phyloP scores from a whole-genome alignment of 2,888 invertebrate species.

The Clanis bilineata region DNA sequence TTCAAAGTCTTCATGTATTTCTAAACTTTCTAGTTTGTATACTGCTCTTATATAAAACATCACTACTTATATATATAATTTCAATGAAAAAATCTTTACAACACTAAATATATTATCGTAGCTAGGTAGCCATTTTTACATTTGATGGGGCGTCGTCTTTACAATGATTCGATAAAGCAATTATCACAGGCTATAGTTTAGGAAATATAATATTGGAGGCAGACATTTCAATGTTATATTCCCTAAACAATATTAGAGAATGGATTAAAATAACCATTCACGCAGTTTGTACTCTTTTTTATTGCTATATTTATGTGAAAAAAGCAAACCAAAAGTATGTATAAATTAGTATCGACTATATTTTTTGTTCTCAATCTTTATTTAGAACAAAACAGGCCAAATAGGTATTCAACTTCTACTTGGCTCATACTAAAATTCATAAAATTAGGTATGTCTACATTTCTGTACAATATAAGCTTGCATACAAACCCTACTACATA shows the following conservation, averaged over 20 bases:
- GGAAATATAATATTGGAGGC: no score
- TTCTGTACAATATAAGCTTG: slow-evolving; percentile 1
- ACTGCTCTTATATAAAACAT: no score
- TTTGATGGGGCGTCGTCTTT: no score
- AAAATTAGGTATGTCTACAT: background rate
- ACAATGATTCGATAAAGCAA: no score
- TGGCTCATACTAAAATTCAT: background rate
- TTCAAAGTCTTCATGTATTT: no score
- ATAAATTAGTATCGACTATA: background rate
- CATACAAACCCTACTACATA: background rate
- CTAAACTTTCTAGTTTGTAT: no score
- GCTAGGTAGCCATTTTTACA: no score
- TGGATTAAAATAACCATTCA: background rate
- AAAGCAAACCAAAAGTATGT: background rate
- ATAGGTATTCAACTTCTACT: background rate
- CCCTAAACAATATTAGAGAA: background rate
- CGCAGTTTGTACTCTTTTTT: background rate
- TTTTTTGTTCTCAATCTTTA: background rate
- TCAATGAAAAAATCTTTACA: no score
- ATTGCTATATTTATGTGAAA: background rate
- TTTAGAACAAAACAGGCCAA: background rate
- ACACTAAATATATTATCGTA: no score
- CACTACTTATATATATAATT: no score
- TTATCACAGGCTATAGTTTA: no score
- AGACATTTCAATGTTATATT: no score